Base-by-base conservation (phyloP, 2,888 invertebrate species). In the Drosophila setosimentum region DNA sequence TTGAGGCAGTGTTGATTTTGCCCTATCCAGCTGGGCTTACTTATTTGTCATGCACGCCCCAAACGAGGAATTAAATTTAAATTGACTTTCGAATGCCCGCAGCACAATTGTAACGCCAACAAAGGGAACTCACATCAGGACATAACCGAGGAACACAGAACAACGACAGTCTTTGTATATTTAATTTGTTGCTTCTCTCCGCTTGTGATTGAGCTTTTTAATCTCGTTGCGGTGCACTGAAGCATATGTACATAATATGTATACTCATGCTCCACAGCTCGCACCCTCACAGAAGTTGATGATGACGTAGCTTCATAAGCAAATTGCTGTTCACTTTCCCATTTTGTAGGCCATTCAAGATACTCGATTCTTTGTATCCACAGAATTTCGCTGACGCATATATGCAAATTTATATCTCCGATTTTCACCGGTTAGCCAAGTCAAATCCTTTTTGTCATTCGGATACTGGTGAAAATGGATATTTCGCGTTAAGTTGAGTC, bases 11-110 rank as follows among this genome's bases (percentile, higher is more conserved):
- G 61, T 68, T 6, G 24, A 30, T 35, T 16, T 11, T 13, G 59
- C 37, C 42, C 33, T 73, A 55, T 61, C 78, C 73, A 49, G 51
- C 58, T 37, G 49, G 68, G 59, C 70, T 85, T 71, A 24, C 51
- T 55, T 80, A 75, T 86, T 73, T 77, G 70, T 75, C 70, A 73
- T 68, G 80, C 64, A 80, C 77, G 81, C 65, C 67, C 68, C 51
- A 51, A 63, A 63, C 53, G 53, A 64, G 64, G 51, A 87, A 87
- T 81, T 87, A 74, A 76, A 83, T 87, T 83, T 68, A 70, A 87
- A 89, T 81, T 83, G 73, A 78, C 70, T 68, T 68, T 60, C 49
- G 59, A 64, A 72, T 62, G 80, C 89, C 89, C 75, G 83, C 48
- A 61, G 86, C 68, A 59, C 57, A 63, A 42, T 61, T 59, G 73